Percentiles rank a stretch among this genome's conserved stretches.
These are phyloP conservation scores for Leptodirus hochenwartii DNA, from an alignment of 2,888 invertebrate genomes.

Conservation along the genomic window DNA sequence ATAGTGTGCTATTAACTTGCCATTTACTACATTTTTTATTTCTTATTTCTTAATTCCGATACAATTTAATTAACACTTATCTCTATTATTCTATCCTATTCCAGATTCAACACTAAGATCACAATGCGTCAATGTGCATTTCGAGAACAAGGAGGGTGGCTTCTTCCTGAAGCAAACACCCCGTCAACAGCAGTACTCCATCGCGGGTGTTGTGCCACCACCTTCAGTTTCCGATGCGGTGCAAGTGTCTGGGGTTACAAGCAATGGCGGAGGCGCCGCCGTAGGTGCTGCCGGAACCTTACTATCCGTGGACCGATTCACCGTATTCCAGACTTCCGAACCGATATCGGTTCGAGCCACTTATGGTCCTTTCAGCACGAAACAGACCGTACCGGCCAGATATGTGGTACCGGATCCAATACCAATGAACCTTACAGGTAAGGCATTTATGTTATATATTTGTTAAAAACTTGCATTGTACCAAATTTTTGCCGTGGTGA, in stretches of 20 bases:
- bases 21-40: too few species aligned
- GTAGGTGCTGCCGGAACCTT: slow-evolving; percentile 23
- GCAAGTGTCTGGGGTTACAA: background rate
- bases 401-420: slow-evolving; percentile 75
- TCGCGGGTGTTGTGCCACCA: slow-evolving; percentile 19
- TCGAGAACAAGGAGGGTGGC: slow-evolving; percentile 80
- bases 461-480: background rate
- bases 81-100: slow-evolving; percentile 20
- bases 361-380: slow-evolving; percentile 89
- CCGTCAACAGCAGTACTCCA: slow-evolving; percentile 42
- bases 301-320: slow-evolving; percentile 72
- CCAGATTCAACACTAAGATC: slow-evolving; percentile 52
- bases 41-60: too few species aligned
- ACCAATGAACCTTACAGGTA: slow-evolving; percentile 24
- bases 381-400: slow-evolving; percentile 81
- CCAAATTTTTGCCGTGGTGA: background rate
- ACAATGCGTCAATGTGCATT: slow-evolving; percentile 69
- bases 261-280: slow-evolving; percentile 12
- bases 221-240: slow-evolving; percentile 12
- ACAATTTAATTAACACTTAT: too few species aligned
- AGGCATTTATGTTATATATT: slow-evolving; percentile 12
- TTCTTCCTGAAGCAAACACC: slow-evolving; percentile 75
- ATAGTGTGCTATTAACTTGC: too few species aligned
- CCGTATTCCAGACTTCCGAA: slow-evolving; percentile 78
- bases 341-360: slow-evolving; percentile 82